Evolutionary conservation across 1,140 invertebrate species (phyloP).

Genomic region (Ips nitidus): DNA sequence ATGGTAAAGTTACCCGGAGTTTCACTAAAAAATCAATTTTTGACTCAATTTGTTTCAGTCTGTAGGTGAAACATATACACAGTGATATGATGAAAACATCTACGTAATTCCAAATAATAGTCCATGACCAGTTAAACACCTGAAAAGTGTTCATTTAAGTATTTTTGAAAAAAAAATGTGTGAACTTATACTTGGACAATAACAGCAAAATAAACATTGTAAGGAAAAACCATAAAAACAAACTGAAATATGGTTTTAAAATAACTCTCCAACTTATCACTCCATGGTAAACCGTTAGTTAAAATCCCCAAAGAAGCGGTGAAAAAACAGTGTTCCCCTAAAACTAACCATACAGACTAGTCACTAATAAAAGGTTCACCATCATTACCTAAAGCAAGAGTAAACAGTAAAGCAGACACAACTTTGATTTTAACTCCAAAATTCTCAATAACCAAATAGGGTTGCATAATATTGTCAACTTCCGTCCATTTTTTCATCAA

Average conservation of each 20-base stretch:
- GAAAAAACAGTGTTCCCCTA: constrained; percentile 14
- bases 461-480: constrained; percentile 15
- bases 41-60: constrained; percentile 15
- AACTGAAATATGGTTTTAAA: constrained; percentile 12
- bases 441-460: constrained; percentile 8
- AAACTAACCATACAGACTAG: background rate
- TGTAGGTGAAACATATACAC: constrained; percentile 10
- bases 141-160: constrained; percentile 9
- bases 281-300: background rate
- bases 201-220: constrained; percentile 4
- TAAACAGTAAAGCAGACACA: background rate
- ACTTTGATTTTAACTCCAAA: constrained; percentile 20
- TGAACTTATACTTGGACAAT: constrained; percentile 10
- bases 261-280: constrained; percentile 3
- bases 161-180: no score
- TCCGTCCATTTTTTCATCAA: constrained; percentile 27
- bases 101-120: constrained; percentile 17
- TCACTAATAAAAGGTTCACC: background rate
- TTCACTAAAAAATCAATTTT: constrained; percentile 9
- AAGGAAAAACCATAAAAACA: constrained; percentile 14
- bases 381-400: constrained; percentile 7
- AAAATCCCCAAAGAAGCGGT: constrained; percentile 7
- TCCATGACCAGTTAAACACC: constrained; percentile 24
- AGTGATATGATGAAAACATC: constrained; percentile 19
- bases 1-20: constrained; percentile 8